phyloP scores from a whole-genome alignment of 2,888 invertebrate genomes.

The Deroplatys truncata region DNA sequence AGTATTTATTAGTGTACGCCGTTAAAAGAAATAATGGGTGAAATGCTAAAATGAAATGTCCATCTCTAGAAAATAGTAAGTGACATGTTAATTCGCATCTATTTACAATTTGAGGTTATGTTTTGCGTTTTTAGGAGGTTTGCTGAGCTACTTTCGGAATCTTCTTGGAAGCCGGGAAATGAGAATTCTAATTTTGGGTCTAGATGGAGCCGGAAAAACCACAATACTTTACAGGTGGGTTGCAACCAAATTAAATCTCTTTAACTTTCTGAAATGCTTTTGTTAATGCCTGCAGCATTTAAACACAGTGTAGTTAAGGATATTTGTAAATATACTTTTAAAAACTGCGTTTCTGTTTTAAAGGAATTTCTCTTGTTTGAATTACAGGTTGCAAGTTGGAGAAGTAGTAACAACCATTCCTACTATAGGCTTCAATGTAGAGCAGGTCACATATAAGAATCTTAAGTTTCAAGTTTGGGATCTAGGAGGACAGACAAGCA shows the following conservation, averaged over 20 bases:
- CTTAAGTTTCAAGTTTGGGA: conserved; percentile 99
- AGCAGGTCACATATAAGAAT: conserved; percentile 98
- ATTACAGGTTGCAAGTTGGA: conserved; percentile 82
- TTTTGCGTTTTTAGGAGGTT: conserved; percentile 64
- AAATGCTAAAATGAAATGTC: too few species aligned
- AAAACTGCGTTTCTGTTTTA: background rate
- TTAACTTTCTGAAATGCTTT: background rate
- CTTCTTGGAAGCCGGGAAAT: conserved; percentile 95
- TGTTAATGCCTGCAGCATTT: background rate
- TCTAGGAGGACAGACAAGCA: conserved; percentile 97
- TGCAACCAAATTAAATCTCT: background rate
- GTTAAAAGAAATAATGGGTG: too few species aligned
- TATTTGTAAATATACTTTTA: too few species aligned
- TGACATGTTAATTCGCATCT: background rate
- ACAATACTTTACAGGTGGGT: conserved; percentile 86
- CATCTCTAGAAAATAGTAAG: background rate
- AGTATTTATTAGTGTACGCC: background rate
- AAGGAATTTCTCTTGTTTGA: background rate
- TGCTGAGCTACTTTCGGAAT: conserved; percentile 94
- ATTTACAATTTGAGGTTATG: background rate
- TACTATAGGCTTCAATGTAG: conserved; percentile 98
- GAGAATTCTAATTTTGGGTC: conserved; percentile 94
- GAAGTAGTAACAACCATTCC: conserved; percentile 98
- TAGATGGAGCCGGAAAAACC: conserved; percentile 99
- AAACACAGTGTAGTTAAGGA: background rate